These are phyloP conservation scores for Nothoprocta pentlandii DNA, from an alignment of 2,113 vertebrate species.

Conservation along the genomic window DNA sequence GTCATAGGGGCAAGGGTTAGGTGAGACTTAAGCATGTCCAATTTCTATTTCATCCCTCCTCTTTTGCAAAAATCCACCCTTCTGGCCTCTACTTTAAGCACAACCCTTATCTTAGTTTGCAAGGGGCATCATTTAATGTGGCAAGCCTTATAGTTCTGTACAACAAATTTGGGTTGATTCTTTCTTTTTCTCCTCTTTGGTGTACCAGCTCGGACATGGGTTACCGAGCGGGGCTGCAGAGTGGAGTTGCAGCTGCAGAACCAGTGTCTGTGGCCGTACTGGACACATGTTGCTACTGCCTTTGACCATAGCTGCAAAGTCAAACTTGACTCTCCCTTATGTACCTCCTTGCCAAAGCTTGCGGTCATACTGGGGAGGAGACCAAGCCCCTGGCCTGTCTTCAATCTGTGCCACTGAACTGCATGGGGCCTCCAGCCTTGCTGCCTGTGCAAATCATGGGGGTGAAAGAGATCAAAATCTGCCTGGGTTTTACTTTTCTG, in stretches of 20 bases:
- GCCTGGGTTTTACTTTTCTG: neutral
- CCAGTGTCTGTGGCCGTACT: accelerated
- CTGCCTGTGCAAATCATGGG: neutral
- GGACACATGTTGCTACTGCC: neutral
- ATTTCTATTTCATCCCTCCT: neutral
- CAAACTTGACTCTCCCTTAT: neutral
- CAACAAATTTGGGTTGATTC: accelerated
- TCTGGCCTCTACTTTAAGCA: neutral
- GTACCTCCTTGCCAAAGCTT: neutral
- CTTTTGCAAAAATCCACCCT: neutral
- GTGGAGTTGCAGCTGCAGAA: neutral
- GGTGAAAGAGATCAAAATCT: neutral
- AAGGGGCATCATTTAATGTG: accelerated
- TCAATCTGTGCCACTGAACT: neutral
- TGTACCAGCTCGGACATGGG: accelerated
- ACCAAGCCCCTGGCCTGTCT: neutral
- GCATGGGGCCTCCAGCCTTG: neutral
- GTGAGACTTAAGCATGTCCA: neutral
- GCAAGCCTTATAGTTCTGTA: neutral
- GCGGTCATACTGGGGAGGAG: neutral
- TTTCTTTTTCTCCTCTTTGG: neutral
- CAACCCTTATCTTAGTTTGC: neutral
- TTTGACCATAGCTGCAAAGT: neutral
- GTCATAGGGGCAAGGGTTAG: neutral
- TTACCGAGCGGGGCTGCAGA: accelerated